These are phyloP conservation scores for Caenorhabditis sulstoni DNA, from an alignment of 2,888 invertebrate genomes.

Conservation along the genomic window DNA sequence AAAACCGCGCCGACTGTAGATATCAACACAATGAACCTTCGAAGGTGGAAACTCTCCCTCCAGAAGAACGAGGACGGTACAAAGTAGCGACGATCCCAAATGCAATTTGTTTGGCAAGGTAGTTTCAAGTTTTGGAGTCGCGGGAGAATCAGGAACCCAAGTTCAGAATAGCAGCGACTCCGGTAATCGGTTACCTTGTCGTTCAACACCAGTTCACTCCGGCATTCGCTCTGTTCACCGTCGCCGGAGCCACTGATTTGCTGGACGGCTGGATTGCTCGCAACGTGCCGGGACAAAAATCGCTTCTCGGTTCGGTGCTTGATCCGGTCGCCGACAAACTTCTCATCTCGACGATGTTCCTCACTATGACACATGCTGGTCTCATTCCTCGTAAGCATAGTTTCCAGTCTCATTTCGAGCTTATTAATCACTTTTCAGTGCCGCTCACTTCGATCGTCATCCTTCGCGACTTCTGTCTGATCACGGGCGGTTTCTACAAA, in stretches of 20 bases:
- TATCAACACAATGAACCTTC: slow-evolving; percentile 7
- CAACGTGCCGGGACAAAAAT: slow-evolving; percentile 91
- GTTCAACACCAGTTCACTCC: slow-evolving; percentile 87
- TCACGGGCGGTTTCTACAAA: slow-evolving; percentile 91
- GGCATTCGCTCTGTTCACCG: slow-evolving; percentile 88
- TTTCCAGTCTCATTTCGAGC: too few species aligned
- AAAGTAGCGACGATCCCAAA: slow-evolving; percentile 96
- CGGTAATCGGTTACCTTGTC: slow-evolving; percentile 92
- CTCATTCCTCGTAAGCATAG: slow-evolving; percentile 87
- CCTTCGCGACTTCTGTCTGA: slow-evolving; percentile 88
- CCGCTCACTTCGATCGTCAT: slow-evolving; percentile 88
- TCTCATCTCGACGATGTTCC: slow-evolving; percentile 90
- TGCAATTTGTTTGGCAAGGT: slow-evolving; percentile 87
- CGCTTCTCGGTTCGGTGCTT: slow-evolving; percentile 93
- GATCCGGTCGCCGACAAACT: slow-evolving; percentile 98
- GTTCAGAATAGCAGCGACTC: slow-evolving; percentile 88
- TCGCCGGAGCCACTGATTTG: slow-evolving; percentile 93
- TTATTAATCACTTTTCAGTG: slow-evolving; percentile 80
- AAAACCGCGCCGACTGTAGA: neutral
- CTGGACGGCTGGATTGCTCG: slow-evolving; percentile 95
- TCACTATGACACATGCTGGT: slow-evolving; percentile 90
- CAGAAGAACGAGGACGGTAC: slow-evolving; percentile 84
- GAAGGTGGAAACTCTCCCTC: slow-evolving; percentile 13
- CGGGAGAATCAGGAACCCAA: too few species aligned
- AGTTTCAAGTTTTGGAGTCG: neutral